Conservation (phyloP, 2,113 vertebrate genomes). For the Tylochromis polylepis region DNA sequence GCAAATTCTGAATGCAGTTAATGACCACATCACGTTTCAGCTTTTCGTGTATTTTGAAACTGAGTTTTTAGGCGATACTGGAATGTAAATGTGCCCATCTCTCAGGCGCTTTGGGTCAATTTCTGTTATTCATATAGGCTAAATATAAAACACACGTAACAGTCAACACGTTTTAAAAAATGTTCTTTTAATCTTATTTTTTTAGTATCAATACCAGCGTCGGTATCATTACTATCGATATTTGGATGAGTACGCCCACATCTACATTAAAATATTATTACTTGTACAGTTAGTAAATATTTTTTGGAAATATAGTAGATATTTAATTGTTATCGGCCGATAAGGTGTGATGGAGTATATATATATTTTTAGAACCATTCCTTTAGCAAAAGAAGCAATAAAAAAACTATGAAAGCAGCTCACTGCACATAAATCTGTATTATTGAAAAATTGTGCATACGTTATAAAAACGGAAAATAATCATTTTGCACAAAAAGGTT, state of each 20-base stretch:
- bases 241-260: fast-evolving
- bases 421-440: not conserved
- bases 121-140: no score
- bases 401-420: not conserved
- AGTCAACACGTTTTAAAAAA: no score
- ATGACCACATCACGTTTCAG: no score
- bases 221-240: not conserved
- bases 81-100: not conserved
- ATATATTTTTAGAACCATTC: not conserved
- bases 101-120: no score
- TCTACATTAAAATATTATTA: not conserved
- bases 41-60: not conserved
- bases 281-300: not conserved
- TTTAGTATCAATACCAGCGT: not conserved
- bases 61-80: not conserved
- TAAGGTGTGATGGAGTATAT: not conserved
- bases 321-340: no score
- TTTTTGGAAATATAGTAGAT: no score
- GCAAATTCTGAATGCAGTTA: not conserved
- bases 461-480: not conserved
- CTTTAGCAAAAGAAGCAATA: not conserved
- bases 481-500: not conserved
- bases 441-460: fast-evolving
- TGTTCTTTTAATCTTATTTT: no score
- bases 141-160: no score